Evolutionary conservation across 2,888 invertebrate species (phyloP).

Genomic region (Mantis religiosa): DNA sequence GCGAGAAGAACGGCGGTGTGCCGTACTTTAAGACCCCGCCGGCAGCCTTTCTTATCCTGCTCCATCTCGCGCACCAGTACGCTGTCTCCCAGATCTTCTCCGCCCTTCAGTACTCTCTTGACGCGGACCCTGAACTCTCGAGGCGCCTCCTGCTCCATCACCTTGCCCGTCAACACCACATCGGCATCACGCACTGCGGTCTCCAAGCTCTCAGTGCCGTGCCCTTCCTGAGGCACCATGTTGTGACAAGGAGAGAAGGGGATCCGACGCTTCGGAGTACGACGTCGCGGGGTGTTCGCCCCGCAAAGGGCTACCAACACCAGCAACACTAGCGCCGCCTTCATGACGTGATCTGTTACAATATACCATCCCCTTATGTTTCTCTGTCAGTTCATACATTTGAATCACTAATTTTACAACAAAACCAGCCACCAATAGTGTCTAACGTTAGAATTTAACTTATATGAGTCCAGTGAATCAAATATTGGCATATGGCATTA

Average conservation of each 20-base stretch:
- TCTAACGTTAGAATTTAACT: too few species aligned
- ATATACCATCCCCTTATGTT: neutral
- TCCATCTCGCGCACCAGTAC: neutral
- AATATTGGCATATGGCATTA: too few species aligned
- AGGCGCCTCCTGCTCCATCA: conserved; percentile 5
- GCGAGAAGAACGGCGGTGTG: conserved; percentile 31
- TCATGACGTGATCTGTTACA: neutral
- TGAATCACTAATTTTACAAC: too few species aligned
- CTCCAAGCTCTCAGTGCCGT: neutral
- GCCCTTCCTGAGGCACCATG: neutral
- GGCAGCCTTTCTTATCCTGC: neutral
- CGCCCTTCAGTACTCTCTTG: conserved; percentile 25
- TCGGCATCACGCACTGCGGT: neutral
- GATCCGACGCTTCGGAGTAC: neutral
- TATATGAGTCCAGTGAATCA: too few species aligned
- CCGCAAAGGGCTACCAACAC: neutral
- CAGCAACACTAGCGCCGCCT: neutral
- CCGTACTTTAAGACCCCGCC: conserved; percentile 18
- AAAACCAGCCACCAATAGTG: too few species aligned
- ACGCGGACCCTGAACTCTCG: conserved; percentile 16
- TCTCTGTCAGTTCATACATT: neutral
- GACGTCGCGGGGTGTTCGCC: neutral
- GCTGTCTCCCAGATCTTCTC: neutral
- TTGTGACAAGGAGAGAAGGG: neutral
- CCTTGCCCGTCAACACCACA: conserved; percentile 29